Base-by-base conservation (phyloP, 2,113 vertebrate species). In the Noctilio leporinus region DNA sequence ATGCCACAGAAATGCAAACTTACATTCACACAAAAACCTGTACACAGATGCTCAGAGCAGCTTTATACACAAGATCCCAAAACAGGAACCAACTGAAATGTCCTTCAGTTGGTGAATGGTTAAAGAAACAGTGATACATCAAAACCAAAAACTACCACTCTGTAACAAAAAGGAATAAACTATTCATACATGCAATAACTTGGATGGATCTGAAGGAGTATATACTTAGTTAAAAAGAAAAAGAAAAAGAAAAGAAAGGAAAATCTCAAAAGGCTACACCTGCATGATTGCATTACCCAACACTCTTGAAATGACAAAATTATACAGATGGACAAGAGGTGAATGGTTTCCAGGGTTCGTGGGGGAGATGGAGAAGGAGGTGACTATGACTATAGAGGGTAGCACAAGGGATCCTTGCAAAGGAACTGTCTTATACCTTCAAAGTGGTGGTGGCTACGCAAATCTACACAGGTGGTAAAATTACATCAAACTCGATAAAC, bases 1-100 rank as follows among this genome's bases (percentile, higher is more conserved):
- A 49, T 86, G 64, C 40, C 57, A 67, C 43, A 92, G 35, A 93
- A 62, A 70, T 64, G n/a, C 35, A 73, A 87, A 87, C 30, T 38
- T 55, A 51, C 0, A 2, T 65, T 55, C 59, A 72, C 33, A 49
- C 64, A 62, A 88, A 83, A 88, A 45, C 38, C 64, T 80, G 4
- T 64, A n/a, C n/a, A 26, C 3, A 26, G 17, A 51, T 64, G 64
- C 38, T 89, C 73, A 49, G 5, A 75, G 70, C 33, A 85, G 17
- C 26, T 78, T 77, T 77, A 83, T 38, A n/a, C n/a, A n/a, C n/a
- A n/a, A n/a, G n/a, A n/a, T n/a, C n/a, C n/a, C n/a, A n/a, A n/a
- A n/a, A n/a, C n/a, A n/a, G n/a, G n/a, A n/a, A n/a, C 43, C 53
- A 72, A 59, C 15, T 9, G 26, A 83, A 81, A 75, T 64, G 4